A percentile compares a stretch with the other conserved stretches of the same genome.
These are phyloP conservation scores for Parauchenoglanis punctatus DNA, from an alignment of 2,797 vertebrate genomes.

Conservation along the genomic window DNA sequence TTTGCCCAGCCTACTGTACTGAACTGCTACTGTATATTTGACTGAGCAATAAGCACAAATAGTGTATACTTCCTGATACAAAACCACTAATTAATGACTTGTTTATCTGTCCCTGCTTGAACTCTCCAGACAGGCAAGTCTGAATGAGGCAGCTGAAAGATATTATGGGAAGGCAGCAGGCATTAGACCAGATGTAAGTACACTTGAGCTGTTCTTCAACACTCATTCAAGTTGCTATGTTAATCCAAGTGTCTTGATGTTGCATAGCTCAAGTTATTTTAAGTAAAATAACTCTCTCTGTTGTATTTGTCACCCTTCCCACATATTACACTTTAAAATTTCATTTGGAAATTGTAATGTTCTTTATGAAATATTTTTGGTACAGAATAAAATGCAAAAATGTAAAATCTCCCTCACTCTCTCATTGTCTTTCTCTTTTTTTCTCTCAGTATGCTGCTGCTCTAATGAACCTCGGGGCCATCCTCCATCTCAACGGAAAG, in stretches of 20 bases:
- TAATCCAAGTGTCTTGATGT: not conserved
- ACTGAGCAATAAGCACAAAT: not conserved
- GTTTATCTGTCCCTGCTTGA: not conserved
- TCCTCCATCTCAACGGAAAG: constrained; percentile 96
- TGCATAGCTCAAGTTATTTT: not conserved
- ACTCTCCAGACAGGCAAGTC: constrained; percentile 87
- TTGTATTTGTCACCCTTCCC: not conserved
- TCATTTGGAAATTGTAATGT: not conserved
- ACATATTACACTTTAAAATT: not conserved
- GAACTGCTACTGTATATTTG: not conserved
- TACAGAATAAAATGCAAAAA: not conserved
- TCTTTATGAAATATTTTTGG: not conserved
- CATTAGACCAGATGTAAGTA: constrained; percentile 92
- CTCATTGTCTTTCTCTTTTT: constrained; percentile 56
- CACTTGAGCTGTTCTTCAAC: not conserved
- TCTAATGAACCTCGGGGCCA: constrained; percentile 97
- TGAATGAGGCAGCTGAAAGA: constrained; percentile 91
- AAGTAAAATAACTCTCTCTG: not conserved
- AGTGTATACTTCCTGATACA: not conserved
- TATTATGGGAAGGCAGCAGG: constrained; percentile 89
- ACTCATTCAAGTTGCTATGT: not conserved
- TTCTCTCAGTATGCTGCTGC: constrained; percentile 89
- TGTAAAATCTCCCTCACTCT: not conserved
- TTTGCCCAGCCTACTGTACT: not conserved
- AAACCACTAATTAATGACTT: not conserved